Conservation (phyloP, 2,113 vertebrate genomes). For the Nansenia antarctica region DNA sequence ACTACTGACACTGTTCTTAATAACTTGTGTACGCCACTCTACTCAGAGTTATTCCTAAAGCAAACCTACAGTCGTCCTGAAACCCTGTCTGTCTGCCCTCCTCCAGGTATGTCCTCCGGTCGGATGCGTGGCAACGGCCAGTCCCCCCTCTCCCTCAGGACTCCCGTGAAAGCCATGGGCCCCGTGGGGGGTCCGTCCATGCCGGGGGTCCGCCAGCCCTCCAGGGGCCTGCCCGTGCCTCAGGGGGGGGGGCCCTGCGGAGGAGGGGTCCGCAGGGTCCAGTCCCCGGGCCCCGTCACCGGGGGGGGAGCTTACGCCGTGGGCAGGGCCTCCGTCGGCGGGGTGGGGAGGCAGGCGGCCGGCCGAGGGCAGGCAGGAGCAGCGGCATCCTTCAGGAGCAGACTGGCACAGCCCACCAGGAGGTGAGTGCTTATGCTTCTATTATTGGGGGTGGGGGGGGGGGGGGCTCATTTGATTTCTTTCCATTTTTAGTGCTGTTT, state of each 20-base stretch:
- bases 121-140: constrained; percentile 79
- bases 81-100: background rate
- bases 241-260: background rate
- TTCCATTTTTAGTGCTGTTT: too few species aligned
- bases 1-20: background rate
- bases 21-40: background rate
- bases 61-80: too few species aligned
- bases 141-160: constrained; percentile 73
- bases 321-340: constrained; percentile 40
- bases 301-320: constrained; percentile 57
- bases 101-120: constrained; percentile 76
- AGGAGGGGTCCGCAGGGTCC: constrained; percentile 67
- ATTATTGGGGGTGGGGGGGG: too few species aligned
- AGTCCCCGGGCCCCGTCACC: constrained; percentile 65
- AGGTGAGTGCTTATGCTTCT: constrained; percentile 78
- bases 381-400: constrained; percentile 69
- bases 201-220: constrained; percentile 68
- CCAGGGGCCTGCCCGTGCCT: constrained; percentile 43
- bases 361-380: constrained; percentile 60
- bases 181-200: constrained; percentile 73
- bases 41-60: background rate
- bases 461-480: too few species aligned
- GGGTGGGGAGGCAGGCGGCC: constrained; percentile 55
- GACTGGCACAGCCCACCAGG: constrained; percentile 72
- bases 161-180: constrained; percentile 77